Percentiles rank a stretch among this genome's conserved stretches.
These are phyloP conservation scores for Hirudo medicinalis DNA, from an alignment of 1,140 invertebrate species.

Conservation along the genomic window DNA sequence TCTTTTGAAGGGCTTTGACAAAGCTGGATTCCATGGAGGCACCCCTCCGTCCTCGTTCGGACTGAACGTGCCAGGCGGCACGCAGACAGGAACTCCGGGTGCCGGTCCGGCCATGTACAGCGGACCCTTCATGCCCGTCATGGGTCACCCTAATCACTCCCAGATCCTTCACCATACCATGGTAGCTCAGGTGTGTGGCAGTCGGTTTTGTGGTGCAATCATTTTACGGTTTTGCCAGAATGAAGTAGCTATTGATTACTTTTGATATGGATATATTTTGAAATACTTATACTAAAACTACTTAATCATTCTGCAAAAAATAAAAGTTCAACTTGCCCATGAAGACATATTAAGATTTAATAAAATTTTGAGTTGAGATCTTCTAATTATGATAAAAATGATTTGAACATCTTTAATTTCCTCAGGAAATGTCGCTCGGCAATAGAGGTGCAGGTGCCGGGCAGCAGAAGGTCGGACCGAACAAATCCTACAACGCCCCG, in stretches of 20 bases:
- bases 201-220: too few species aligned
- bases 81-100: slow-evolving; percentile 25
- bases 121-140: slow-evolving; percentile 10
- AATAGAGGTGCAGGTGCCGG: neutral
- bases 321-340: too few species aligned
- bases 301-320: too few species aligned
- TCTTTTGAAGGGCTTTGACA: slow-evolving; percentile 60
- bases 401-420: neutral
- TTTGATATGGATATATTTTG: slow-evolving; percentile 1
- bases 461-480: slow-evolving; percentile 3
- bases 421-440: too few species aligned
- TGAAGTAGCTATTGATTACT: neutral
- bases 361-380: too few species aligned
- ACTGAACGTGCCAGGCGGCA: slow-evolving; percentile 48
- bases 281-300: too few species aligned
- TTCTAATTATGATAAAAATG: neutral
- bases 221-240: too few species aligned
- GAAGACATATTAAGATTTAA: too few species aligned
- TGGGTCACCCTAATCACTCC: slow-evolving; percentile 11
- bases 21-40: slow-evolving; percentile 66
- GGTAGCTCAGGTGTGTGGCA: slow-evolving; percentile 12
- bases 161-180: slow-evolving; percentile 16
- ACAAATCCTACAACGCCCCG: neutral
- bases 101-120: slow-evolving; percentile 10
- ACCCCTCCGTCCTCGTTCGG: slow-evolving; percentile 58